These are phyloP conservation scores for Lophura swinhoii DNA, from an alignment of 2,797 vertebrate species.

Conservation along the genomic window DNA sequence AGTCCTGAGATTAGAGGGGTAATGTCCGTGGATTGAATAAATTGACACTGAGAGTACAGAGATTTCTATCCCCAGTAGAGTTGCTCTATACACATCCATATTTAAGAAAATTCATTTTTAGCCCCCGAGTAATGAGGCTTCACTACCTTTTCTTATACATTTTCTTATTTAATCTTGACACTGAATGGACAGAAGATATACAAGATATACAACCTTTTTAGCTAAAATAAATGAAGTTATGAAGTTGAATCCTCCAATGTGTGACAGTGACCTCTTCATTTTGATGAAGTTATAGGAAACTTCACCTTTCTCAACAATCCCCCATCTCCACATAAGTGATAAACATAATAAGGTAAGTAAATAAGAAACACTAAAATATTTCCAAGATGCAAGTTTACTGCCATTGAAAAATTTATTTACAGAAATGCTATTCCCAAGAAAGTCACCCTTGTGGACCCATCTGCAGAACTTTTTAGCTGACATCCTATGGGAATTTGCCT, in stretches of 20 bases:
- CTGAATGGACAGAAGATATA: neutral
- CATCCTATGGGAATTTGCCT: neutral
- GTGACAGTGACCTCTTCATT: neutral
- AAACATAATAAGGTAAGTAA: neutral
- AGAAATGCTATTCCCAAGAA: neutral
- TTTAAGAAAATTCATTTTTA: neutral
- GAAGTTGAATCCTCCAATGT: neutral
- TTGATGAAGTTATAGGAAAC: neutral
- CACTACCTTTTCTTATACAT: neutral
- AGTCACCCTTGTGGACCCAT: neutral
- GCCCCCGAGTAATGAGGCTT: too few relatives aligned
- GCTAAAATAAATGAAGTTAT: neutral
- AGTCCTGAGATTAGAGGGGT: neutral
- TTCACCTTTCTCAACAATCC: neutral
- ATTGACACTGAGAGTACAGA: neutral
- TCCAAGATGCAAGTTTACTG: neutral
- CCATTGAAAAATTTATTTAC: neutral
- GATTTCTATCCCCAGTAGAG: neutral
- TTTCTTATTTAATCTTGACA: neutral
- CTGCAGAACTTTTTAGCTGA: neutral
- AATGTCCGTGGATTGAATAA: neutral
- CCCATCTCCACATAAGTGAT: accelerated
- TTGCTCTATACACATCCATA: too few relatives aligned
- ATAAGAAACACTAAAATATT: neutral
- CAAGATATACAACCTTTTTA: neutral